Evolutionary conservation across 2,888 invertebrate species (phyloP), one percentile per base, ranked within the genome.

Genomic region (Zootermopsis nevadensis): DNA sequence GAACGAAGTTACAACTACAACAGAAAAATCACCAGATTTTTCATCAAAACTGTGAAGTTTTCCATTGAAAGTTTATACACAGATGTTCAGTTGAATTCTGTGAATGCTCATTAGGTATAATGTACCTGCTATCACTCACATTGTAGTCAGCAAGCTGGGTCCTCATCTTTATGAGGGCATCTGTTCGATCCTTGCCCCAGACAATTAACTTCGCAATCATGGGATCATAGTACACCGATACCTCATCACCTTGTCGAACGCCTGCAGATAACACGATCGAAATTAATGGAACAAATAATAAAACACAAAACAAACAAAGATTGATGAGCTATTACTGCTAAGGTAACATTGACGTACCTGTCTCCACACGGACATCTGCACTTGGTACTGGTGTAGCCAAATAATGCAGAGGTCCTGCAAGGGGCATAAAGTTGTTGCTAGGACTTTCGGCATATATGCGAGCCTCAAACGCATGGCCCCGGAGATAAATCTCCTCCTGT

Each of bases 151-250:
- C 89, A 6, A 99, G 91, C 87, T 95, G 93, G 0, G 93, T 90
- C 86, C 93, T 92, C 31, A 98, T 92, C 88, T 95, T 95, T 81
- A 93, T 93, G 0, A 99, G 91, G 0, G 98, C 98, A 87, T 96
- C 94, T 10, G 89, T 89, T 83, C 98, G 92, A 88, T 97, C 94
- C 85, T 94, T 93, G 8, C 97, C 98, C 98, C 98, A 99, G 4
- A 98, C 98, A 0, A 99, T 96, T 38, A 99, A 91, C 90, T 99
- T 99, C 0, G 99, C 99, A 87, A 99, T 99, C 99, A 99, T 99
- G 0, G 99, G 99, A 90, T 99, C 99, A 89, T 99, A 99, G 91
- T 99, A 97, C 0, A 99, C 97, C 0, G 99, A 97, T 0, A 99
- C 99, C 87, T 98, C 96, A 89, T 99, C 99, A 0, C 98, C 97